These are phyloP conservation scores for Polyommatus icarus DNA, from an alignment of 2,888 invertebrate genomes.

Conservation along the genomic window DNA sequence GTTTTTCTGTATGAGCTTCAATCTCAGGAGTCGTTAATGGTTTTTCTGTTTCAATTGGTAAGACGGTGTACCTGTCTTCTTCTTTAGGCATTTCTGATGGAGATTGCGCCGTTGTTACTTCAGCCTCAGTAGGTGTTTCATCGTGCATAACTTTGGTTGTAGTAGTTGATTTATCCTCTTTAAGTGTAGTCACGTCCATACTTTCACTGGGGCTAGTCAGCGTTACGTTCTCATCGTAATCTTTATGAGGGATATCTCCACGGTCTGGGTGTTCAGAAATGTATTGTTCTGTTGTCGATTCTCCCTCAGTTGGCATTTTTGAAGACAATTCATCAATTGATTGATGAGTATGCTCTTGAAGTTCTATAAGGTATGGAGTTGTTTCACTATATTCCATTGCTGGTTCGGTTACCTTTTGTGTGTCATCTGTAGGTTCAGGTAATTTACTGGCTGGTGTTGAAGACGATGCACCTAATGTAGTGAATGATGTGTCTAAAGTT, in stretches of 20 bases:
- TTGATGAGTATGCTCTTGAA: conserved; percentile 62
- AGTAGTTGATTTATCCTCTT: conserved; percentile 8
- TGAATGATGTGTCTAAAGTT: neutral
- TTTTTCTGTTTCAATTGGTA: conserved; percentile 19
- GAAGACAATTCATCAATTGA: conserved; percentile 47
- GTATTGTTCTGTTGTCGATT: conserved; percentile 39
- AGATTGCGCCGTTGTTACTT: neutral
- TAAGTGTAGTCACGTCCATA: neutral
- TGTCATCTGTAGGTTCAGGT: conserved; percentile 15
- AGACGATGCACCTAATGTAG: neutral
- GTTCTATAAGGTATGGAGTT: conserved; percentile 58
- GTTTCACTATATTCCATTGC: conserved; percentile 43
- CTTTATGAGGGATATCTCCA: conserved; percentile 44
- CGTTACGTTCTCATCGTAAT: conserved; percentile 28
- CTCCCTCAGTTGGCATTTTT: conserved; percentile 41
- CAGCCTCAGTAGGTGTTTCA: conserved; percentile 8
- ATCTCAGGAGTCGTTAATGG: conserved; percentile 30
- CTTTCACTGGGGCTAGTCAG: conserved; percentile 35
- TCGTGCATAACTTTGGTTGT: neutral
- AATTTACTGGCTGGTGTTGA: conserved; percentile 24
- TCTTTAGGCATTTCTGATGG: conserved; percentile 18
- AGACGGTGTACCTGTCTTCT: neutral
- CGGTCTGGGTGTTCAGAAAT: conserved; percentile 43
- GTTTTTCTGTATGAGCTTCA: conserved; percentile 34
- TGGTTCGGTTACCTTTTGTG: conserved; percentile 35